These are phyloP conservation scores for Adineta ricciae DNA, from an alignment of 2,888 invertebrate genomes.

Conservation along the genomic window DNA sequence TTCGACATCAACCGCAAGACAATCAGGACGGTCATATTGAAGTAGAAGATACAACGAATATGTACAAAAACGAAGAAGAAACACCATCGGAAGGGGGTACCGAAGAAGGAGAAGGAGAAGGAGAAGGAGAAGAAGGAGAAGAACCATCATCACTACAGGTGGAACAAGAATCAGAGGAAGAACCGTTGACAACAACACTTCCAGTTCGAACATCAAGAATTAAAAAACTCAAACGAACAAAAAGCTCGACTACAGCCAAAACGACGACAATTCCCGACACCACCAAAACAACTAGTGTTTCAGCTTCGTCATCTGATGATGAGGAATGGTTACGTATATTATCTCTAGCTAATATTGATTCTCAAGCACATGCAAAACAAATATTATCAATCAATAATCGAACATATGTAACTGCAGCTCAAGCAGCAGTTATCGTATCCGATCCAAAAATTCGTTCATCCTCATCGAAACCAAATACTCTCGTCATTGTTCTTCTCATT, in stretches of 20 bases:
- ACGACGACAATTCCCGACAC: neutral
- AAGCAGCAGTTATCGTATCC: neutral
- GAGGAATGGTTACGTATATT: neutral
- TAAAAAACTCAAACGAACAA: neutral
- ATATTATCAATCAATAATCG: neutral
- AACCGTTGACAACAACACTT: neutral
- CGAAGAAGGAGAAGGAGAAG: neutral
- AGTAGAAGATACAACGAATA: neutral
- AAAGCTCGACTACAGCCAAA: neutral
- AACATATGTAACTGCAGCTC: neutral
- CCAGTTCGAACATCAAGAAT: neutral
- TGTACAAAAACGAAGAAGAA: too few relatives aligned
- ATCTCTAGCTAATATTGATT: neutral
- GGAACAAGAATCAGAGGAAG: neutral
- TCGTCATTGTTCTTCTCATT: neutral
- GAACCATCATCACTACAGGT: too few relatives aligned
- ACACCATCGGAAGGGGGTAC: too few relatives aligned
- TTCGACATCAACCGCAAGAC: neutral
- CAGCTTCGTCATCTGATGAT: neutral
- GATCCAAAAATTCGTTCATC: neutral
- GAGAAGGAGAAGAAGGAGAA: neutral
- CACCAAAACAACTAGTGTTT: neutral
- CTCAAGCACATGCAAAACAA: neutral
- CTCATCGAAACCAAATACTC: neutral
- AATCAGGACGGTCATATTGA: neutral